Conservation (phyloP, 2,888 invertebrate species). For the Proisotoma minuta region DNA sequence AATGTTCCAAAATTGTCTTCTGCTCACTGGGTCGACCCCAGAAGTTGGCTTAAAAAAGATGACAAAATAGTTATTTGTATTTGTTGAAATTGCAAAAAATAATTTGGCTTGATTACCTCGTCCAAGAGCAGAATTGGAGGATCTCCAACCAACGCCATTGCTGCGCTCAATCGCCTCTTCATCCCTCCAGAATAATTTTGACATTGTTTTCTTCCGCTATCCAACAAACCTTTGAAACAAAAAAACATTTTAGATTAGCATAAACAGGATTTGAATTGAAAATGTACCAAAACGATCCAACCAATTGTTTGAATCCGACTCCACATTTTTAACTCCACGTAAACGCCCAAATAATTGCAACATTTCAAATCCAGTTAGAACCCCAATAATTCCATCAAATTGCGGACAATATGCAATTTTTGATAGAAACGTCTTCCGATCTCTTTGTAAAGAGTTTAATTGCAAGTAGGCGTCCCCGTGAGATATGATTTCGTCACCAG, state of each 20-base stretch:
- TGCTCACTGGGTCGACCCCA: slow-evolving; percentile 60
- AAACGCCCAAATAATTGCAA: slow-evolving; percentile 68
- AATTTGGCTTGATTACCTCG: slow-evolving; percentile 56
- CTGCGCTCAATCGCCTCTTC: slow-evolving; percentile 65
- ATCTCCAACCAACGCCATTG: slow-evolving; percentile 67
- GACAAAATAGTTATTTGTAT: not conserved
- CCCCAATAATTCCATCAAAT: slow-evolving; percentile 72
- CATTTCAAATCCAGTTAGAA: slow-evolving; percentile 70
- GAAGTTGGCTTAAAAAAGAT: slow-evolving; percentile 10
- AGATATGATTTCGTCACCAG: slow-evolving; percentile 53
- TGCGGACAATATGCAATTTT: slow-evolving; percentile 63
- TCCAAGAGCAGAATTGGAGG: slow-evolving; percentile 66
- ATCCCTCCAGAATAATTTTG: slow-evolving; percentile 67
- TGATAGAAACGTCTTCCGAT: slow-evolving; percentile 36
- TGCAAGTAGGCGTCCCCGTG: slow-evolving; percentile 51
- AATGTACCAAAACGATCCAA: slow-evolving; percentile 31
- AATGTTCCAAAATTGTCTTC: slow-evolving; percentile 62
- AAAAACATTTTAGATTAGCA: too few relatives aligned
- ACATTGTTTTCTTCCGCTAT: slow-evolving; percentile 32
- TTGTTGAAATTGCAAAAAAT: slow-evolving; percentile 49
- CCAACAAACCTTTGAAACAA: slow-evolving; percentile 18
- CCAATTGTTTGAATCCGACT: slow-evolving; percentile 33
- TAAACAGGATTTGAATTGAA: not conserved
- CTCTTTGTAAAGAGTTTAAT: slow-evolving; percentile 49
- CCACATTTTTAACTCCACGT: slow-evolving; percentile 60